Evolutionary conservation across 1,140 invertebrate species (phyloP).

Genomic region (Leguminivora glycinivorella): DNA sequence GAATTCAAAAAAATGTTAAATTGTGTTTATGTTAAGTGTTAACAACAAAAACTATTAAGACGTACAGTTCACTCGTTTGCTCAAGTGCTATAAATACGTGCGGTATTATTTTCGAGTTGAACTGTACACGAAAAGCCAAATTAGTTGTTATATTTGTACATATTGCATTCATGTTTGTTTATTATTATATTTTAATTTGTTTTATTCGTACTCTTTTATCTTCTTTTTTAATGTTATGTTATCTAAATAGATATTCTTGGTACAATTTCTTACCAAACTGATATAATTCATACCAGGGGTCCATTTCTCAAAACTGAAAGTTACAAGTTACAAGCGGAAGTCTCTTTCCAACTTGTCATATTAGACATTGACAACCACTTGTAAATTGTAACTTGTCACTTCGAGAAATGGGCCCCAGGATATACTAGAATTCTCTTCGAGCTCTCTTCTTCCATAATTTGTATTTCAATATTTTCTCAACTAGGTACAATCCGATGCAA

Average conservation of each 20-base stretch:
- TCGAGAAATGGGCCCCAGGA: too few species aligned
- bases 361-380: too few species aligned
- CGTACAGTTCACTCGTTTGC: background rate
- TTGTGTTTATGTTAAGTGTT: background rate
- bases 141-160: conserved; percentile 7
- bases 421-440: too few species aligned
- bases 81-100: background rate
- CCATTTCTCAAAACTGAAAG: too few species aligned
- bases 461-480: too few species aligned
- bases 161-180: background rate
- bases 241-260: background rate
- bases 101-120: background rate
- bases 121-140: background rate
- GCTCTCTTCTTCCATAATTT: too few species aligned
- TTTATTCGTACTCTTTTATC: background rate
- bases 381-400: too few species aligned
- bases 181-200: background rate
- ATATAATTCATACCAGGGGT: background rate
- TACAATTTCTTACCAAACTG: background rate
- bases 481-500: too few species aligned
- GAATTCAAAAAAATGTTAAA: background rate
- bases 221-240: background rate
- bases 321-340: too few species aligned
- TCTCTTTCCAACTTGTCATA: too few species aligned
- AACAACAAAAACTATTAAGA: background rate